Conservation (phyloP, 2,888 invertebrate species). For the Nymphalis urticae region DNA sequence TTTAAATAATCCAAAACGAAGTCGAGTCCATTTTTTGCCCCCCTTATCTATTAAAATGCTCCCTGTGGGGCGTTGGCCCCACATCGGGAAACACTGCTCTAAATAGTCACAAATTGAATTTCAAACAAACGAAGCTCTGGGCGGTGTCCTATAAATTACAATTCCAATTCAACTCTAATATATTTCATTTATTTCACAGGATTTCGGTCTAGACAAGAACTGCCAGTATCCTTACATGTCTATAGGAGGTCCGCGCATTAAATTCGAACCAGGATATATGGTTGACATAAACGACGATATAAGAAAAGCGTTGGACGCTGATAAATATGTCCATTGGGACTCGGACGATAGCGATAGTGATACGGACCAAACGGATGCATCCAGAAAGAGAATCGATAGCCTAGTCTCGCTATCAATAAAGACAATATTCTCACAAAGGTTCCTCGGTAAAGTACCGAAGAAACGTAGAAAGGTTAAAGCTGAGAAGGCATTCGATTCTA, state of each 20-base stretch:
- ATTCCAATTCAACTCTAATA: background rate
- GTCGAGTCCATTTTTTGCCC: too few relatives aligned
- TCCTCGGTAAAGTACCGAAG: slow-evolving; percentile 57
- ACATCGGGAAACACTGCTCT: too few relatives aligned
- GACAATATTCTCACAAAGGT: slow-evolving; percentile 57
- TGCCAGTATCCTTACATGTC: slow-evolving; percentile 58
- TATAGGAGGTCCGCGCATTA: slow-evolving; percentile 42
- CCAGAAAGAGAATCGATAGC: slow-evolving; percentile 43
- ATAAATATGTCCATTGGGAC: slow-evolving; percentile 61
- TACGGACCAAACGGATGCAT: background rate
- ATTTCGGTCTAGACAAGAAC: slow-evolving; percentile 57
- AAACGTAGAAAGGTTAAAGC: slow-evolving; percentile 49
- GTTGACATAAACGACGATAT: slow-evolving; percentile 55
- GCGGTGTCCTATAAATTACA: too few relatives aligned
- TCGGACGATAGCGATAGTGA: slow-evolving; percentile 48
- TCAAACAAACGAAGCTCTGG: too few relatives aligned
- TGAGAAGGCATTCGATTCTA: slow-evolving; percentile 43
- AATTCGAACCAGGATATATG: slow-evolving; percentile 56
- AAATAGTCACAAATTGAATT: too few relatives aligned
- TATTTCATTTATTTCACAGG: slow-evolving; percentile 48
- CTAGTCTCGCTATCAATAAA: slow-evolving; percentile 55
- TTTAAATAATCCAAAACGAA: too few relatives aligned
- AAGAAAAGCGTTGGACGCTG: slow-evolving; percentile 49
- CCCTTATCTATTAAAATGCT: too few relatives aligned
- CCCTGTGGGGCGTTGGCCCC: too few relatives aligned